Evolutionary conservation across 2,888 invertebrate species (phyloP), one percentile per base, ranked within the genome.

Genomic region (Coelogynopora nodosa): DNA sequence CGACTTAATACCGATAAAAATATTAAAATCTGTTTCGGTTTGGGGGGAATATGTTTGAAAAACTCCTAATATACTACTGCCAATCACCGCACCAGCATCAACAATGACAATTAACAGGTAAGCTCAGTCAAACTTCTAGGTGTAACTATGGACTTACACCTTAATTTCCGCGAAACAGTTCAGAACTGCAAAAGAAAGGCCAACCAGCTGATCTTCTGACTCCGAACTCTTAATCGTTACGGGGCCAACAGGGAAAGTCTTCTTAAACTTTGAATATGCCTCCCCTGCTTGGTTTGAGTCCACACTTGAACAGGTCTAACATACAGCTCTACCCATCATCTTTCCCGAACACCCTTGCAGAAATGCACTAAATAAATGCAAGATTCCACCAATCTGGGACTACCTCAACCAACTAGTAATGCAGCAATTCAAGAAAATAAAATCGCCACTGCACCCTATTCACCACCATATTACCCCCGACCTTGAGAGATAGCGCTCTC

Each of bases 181-280:
- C 30, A 30, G 31, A 82, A 31, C 13, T 82, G 82, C 82, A 82
- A 82, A 28, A 30, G 82, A 30, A 82, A 82, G 31, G 82, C 82
- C 31, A 30, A 31, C 27, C 82, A 82, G 82, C 23, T 23, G 82
- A 82, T 82, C n/a, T 82, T 82, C 31, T 82, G 82, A 30, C 82
- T 82, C 29, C 23, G 27, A 2, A 82, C 31, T 31, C 82, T 82
- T n/a, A 31, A 2, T 30, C 82, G 31, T 82, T 31, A 27, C 30
- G 23, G 18, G 29, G 27, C 30, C 74, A 82, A 82, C 82, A 30
- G 82, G 13, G 82, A 82, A 82, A 30, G 29, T 30, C 82, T 82
- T 30, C 29, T 82, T 82, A 30, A 31, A 82, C 23, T 82, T 82
- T 82, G 82, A 82, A 26, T 82, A 82, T 30, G 82, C 82, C 29